Base-by-base conservation (phyloP, 2,888 invertebrate genomes). In the Barypeithes pellucidus region DNA sequence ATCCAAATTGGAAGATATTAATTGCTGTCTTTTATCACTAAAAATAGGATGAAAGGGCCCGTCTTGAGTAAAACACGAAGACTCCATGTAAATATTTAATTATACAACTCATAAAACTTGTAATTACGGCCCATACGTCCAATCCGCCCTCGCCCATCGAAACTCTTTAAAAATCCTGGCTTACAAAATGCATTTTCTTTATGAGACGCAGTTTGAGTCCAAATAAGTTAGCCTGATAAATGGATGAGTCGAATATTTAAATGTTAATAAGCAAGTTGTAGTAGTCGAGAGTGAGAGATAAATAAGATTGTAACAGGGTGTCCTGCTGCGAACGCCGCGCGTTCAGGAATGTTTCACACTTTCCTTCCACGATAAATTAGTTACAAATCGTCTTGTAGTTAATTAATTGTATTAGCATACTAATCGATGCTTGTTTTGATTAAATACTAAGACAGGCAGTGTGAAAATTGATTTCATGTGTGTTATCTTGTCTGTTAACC, bases 281-380 rank as follows among this genome's bases (percentile, higher is more conserved):
- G 84, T 83, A 83, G 83, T 83, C 81, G 80, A 77, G 69, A 68
- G 79, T 79, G 79, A 78, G 80, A 82, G 81, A 84, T 83, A 84
- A 83, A 83, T 83, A 84, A 83, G 84, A 83, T 84, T 84, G 84
- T 84, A 82, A 85, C 84, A 84, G 80, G 83, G 83, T 77, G 78
- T 81, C 85, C 83, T 77, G 84, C 83, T 67, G 85, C 73, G 84
- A 79, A 72, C 84, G 43, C 84, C 82, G 83, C 82, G 82, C 81
- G 81, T 50, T 52, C 60, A 65, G 81, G 82, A 82, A 82, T 82
- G 83, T 82, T 84, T 85, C 85, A 85, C 85, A 84, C 85, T 85
- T 81, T 82, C 82, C 62, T 77, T 82, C 80, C 81, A 81, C 83
- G 82, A 84, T 83, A 83, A 84, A 84, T 84, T 83, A 83, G 81